These are phyloP conservation scores for Eretmocerus hayati DNA, from an alignment of 2,888 invertebrate species.

Conservation along the genomic window DNA sequence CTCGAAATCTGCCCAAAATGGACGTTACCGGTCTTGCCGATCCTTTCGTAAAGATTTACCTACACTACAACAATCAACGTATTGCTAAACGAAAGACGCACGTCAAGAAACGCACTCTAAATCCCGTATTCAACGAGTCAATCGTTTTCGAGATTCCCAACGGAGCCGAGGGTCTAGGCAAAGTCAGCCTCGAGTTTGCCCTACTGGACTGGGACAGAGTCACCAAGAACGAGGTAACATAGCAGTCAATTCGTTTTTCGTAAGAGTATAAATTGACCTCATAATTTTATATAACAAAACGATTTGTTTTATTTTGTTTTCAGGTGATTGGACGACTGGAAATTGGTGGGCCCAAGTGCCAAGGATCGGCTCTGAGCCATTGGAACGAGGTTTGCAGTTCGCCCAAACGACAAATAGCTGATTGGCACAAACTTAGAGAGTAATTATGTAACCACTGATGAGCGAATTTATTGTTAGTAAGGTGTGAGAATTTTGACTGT, in stretches of 20 bases:
- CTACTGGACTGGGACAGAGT: conserved; percentile 96
- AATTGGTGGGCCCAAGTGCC: conserved; percentile 74
- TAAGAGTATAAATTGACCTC: too few species aligned
- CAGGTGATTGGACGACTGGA: conserved; percentile 94
- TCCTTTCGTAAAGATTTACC: conserved; percentile 95
- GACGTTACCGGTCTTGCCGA: conserved; percentile 96
- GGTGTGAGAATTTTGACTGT: too few species aligned
- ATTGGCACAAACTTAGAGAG: conserved; percentile 98
- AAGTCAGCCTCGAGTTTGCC: conserved; percentile 79
- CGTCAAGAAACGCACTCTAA: conserved; percentile 94
- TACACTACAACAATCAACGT: conserved; percentile 93
- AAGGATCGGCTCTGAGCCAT: conserved; percentile 81
- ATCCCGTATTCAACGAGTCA: conserved; percentile 98
- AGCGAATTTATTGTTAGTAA: too few species aligned
- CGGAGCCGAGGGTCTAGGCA: conserved; percentile 68
- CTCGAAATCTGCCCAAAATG: conserved; percentile 95
- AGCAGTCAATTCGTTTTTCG: background rate
- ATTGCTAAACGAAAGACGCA: conserved; percentile 99
- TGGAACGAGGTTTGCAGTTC: conserved; percentile 98
- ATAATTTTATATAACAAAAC: too few species aligned
- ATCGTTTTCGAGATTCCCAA: conserved; percentile 95
- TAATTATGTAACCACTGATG: too few species aligned
- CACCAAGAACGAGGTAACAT: conserved; percentile 81
- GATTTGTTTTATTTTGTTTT: background rate
- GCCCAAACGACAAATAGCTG: conserved; percentile 95